Base-by-base conservation (phyloP, 2,113 vertebrate species). In the Mus pahari region DNA sequence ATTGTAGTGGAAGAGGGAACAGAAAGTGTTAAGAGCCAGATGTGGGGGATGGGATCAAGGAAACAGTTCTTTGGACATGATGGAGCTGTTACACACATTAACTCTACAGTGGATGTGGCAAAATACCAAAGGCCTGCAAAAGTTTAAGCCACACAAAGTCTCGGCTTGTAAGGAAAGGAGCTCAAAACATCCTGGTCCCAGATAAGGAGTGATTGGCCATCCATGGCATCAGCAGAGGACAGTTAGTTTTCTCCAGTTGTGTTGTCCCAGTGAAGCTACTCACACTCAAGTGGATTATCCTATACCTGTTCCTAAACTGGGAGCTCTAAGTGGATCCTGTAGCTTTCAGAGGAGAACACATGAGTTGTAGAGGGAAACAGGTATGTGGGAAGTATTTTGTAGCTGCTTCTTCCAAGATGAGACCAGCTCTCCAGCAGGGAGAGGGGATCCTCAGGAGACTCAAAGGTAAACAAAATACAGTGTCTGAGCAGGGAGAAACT, bases 1-100 rank as follows among this genome's bases (percentile, higher is more conserved):
- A 26, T 17, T 0, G 42, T 28, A 24, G 1, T 62, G 22, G 22
- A 26, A 60, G 6, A 60, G 0, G 6, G 5, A 5, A 26, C 19
- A 60, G 9, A 60, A 82, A 58, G 19, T 7, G 14, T 58, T 58
- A 60, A 58, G 33, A 81, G 33, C 53, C 22, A 55, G 50, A 20
- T 7, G 33, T 81, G 33, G 5, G 5, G 4, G 19, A 6, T 22
- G 77, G 36, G 33, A 81, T 11, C 9, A 55, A 55, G 1, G 2
- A 55, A 36, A 12, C 17, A n/a, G 78, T 82, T 81, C 55, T 58
- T 10, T 58, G 78, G 33, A 24, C 1, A 24, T n/a, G 3, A 58
- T 39, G 36, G 28, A 20, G 9, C 36, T 79, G 4, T 55, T 55
- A 11, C 5, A n/a, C 5, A n/a, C 9, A 53, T 81, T 12, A 55